phyloP scores from a whole-genome alignment of 1,140 invertebrate species.

The Aphelinus certus region DNA sequence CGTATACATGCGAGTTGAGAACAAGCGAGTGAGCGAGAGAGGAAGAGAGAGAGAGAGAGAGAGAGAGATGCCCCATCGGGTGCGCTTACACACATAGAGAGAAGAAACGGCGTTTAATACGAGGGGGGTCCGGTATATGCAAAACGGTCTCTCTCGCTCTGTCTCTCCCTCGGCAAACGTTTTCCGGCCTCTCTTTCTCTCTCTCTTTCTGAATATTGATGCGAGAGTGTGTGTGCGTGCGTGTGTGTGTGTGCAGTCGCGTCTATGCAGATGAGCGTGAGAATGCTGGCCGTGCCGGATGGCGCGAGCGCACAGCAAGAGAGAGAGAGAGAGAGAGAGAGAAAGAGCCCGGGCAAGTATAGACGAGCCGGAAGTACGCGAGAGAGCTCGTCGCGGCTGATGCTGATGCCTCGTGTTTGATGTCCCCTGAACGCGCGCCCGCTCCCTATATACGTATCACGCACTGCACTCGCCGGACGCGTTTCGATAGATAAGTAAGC shows the following conservation, averaged over 20 bases:
- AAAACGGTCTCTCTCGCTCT: slow-evolving; percentile 48
- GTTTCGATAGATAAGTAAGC: neutral
- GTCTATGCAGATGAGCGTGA: slow-evolving; percentile 65
- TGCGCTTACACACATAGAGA: slow-evolving; percentile 48
- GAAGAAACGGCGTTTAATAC: slow-evolving; percentile 54
- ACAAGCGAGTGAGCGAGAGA: slow-evolving; percentile 1
- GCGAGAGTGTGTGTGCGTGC: slow-evolving; percentile 43
- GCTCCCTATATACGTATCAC: too few species aligned
- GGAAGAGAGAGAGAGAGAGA: slow-evolving; percentile 10
- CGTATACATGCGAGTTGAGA: slow-evolving; percentile 5
- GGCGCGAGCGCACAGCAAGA: slow-evolving; percentile 33
- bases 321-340: slow-evolving; percentile 2
- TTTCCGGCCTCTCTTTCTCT: slow-evolving; percentile 51
- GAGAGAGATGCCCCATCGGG: slow-evolving; percentile 41
- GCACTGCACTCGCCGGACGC: neutral
- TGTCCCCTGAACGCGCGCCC: neutral
- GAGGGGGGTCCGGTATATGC: slow-evolving; percentile 60
- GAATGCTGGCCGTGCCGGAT: slow-evolving; percentile 62
- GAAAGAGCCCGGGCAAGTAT: slow-evolving; percentile 14
- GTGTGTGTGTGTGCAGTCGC: slow-evolving; percentile 36
- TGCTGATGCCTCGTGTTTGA: slow-evolving; percentile 1
- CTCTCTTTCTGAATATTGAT: slow-evolving; percentile 59
- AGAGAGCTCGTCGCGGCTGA: neutral
- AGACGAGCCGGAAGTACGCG: slow-evolving; percentile 57
- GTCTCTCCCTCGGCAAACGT: slow-evolving; percentile 50